Evolutionary conservation across 2,113 vertebrate species (phyloP).

Genomic region (Melanerpes aurifrons): DNA sequence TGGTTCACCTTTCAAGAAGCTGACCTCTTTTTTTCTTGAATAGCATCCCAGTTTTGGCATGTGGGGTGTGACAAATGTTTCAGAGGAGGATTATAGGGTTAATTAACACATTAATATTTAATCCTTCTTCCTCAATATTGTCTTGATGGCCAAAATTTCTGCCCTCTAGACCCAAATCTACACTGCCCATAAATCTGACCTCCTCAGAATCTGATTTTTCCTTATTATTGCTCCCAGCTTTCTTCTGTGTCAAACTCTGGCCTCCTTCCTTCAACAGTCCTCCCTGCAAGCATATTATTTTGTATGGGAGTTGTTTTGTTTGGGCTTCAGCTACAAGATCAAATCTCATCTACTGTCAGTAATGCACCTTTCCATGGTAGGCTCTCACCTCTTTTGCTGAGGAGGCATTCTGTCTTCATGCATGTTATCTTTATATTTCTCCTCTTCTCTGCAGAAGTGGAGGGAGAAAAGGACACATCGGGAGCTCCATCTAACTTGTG

Average conservation of each 20-base stretch:
- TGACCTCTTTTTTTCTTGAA: slow-evolving; percentile 55
- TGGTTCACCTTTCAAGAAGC: slow-evolving; percentile 52
- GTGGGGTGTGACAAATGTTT: slow-evolving; percentile 10
- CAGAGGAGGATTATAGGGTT: slow-evolving; percentile 29
- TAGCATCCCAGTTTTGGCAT: slow-evolving; percentile 4
- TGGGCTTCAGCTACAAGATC: not conserved
- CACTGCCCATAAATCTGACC: not conserved
- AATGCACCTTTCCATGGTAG: not conserved
- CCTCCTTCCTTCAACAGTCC: not conserved
- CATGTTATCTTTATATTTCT: not conserved
- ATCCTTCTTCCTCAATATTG: not conserved
- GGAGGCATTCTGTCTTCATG: fast-evolving
- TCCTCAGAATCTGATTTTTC: not conserved
- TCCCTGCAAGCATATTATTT: not conserved
- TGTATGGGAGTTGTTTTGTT: not conserved
- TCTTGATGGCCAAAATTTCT: not conserved
- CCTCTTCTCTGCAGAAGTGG: not conserved
- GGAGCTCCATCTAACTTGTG: not conserved
- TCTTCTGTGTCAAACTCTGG: not conserved
- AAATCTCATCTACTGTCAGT: not conserved
- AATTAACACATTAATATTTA: slow-evolving; percentile 35
- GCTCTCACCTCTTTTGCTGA: not conserved
- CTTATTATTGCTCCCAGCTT: not conserved
- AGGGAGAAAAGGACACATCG: not conserved
- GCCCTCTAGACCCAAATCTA: not conserved